Evolutionary conservation across 2,797 vertebrate genomes (phyloP), one percentile per base, ranked within the genome.

Genomic region (Clarias platycephalus): DNA sequence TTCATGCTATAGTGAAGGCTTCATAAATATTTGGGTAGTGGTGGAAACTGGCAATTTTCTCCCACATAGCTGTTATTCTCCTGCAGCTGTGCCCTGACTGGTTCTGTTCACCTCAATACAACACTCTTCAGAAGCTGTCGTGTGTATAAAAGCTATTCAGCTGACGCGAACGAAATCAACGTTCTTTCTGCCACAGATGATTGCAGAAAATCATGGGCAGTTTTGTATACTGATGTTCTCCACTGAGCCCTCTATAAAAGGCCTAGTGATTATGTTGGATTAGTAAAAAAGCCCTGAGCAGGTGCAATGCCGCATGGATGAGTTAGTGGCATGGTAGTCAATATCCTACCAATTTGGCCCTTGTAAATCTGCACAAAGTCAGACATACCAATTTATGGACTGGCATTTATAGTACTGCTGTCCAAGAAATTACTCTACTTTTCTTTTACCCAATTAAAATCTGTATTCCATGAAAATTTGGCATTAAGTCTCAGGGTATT

Each of bases 11-110:
- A 84, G 80, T 49, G 67, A 79, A 75, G 49, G 18, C 71, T 16
- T 77, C 62, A 84, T 71, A 67, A 84, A 74, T 86, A 86, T 89
- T 86, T 86, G 82, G 83, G 80, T 62, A 81, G 31, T 44, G 77
- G 1, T 66, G 44, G 57, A 24, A 60, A 63, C 53, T 20, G n/a
- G 60, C 31, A 31, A 28, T 55, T 77, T 77, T 83, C 81, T 77
- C 26, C 80, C 68, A 77, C 86, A 70, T 75, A 68, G 76, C 76
- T 40, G 66, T 80, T 63, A 31, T 60, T 86, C 68, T 67, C 49
- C 49, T 68, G 70, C 84, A 85, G 84, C 79, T 81, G 79, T 82
- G 53, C 68, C 28, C 44, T 85, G 26, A 82, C 63, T 83, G 81
- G 75, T 24, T 76, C 75, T 55, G 9, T 67, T 87, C 49, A 76